phyloP scores from a whole-genome alignment of 2,888 invertebrate species.

The Hofmannophila pseudospretella region DNA sequence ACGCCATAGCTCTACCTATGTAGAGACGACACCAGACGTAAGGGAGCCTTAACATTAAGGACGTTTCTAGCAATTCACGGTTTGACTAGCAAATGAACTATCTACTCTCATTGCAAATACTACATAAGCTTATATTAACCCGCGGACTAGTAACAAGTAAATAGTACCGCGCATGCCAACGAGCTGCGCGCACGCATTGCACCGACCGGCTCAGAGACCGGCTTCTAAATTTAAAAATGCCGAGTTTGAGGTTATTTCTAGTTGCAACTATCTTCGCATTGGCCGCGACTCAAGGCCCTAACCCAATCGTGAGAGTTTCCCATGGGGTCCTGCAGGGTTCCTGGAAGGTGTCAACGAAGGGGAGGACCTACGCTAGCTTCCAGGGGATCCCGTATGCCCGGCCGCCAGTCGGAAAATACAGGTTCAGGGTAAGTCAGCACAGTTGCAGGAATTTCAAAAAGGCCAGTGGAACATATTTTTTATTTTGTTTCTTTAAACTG shows the following conservation, averaged over 20 bases:
- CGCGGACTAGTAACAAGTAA: too few species aligned
- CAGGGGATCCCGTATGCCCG: constrained; percentile 82
- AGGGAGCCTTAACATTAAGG: too few species aligned
- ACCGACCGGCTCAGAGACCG: constrained; percentile 4
- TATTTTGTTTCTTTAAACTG: too few species aligned
- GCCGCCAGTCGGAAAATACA: constrained; percentile 79
- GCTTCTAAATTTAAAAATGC: constrained; percentile 14
- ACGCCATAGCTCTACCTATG: too few species aligned
- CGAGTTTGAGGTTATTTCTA: constrained; percentile 30
- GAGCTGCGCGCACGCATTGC: constrained; percentile 29
- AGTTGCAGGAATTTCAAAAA: too few species aligned
- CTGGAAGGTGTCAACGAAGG: constrained; percentile 57
- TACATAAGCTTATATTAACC: too few species aligned
- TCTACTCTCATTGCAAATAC: too few species aligned
- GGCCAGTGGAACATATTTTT: too few species aligned
- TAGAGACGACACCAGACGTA: too few species aligned
- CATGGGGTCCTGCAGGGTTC: constrained; percentile 53
- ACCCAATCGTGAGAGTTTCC: constrained; percentile 48
- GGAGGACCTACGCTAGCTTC: constrained; percentile 75
- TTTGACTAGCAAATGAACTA: too few species aligned
- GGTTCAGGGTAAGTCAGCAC: constrained; percentile 78
- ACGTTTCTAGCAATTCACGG: too few species aligned
- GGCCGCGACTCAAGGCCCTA: constrained; percentile 33
- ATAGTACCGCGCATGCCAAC: background rate
- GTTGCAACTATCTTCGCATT: constrained; percentile 22